These are phyloP conservation scores for Leptinotarsa peninsularis DNA, from an alignment of 2,888 invertebrate genomes.

Conservation along the genomic window DNA sequence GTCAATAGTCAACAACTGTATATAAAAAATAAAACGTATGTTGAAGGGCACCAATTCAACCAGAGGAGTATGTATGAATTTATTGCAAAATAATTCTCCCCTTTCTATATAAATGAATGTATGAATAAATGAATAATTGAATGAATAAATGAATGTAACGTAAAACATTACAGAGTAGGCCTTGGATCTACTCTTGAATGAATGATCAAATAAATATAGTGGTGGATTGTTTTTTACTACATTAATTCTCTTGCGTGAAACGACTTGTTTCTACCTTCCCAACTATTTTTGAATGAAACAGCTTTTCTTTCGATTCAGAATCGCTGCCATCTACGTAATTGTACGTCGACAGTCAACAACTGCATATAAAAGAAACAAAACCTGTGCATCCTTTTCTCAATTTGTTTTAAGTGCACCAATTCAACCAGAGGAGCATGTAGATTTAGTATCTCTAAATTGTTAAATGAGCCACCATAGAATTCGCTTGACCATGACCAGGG, in stretches of 20 bases:
- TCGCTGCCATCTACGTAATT: neutral
- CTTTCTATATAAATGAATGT: too few relatives aligned
- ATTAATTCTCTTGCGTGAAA: too few relatives aligned
- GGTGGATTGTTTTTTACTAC: too few relatives aligned
- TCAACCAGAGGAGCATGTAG: constrained; percentile 27
- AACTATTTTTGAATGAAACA: too few relatives aligned
- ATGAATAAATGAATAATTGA: too few relatives aligned
- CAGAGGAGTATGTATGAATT: constrained; percentile 12
- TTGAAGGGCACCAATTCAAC: constrained; percentile 24
- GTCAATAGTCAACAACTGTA: neutral
- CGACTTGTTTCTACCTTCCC: too few relatives aligned
- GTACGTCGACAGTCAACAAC: neutral
- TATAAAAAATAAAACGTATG: constrained; percentile 11
- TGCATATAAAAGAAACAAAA: constrained; percentile 8
- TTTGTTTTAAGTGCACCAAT: constrained; percentile 27
- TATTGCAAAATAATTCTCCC: too few relatives aligned
- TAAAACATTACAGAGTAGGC: too few relatives aligned
- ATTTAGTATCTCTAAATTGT: constrained; percentile 34
- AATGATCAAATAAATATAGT: too few relatives aligned
- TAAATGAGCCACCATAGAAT: constrained; percentile 36
- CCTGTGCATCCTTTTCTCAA: constrained; percentile 27
- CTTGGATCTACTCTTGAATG: too few relatives aligned
- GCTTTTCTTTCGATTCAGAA: neutral
- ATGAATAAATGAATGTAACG: too few relatives aligned
- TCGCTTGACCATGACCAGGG: constrained; percentile 42